Evolutionary conservation across 1,140 invertebrate genomes (phyloP).

Genomic region (Aphidius ervi): DNA sequence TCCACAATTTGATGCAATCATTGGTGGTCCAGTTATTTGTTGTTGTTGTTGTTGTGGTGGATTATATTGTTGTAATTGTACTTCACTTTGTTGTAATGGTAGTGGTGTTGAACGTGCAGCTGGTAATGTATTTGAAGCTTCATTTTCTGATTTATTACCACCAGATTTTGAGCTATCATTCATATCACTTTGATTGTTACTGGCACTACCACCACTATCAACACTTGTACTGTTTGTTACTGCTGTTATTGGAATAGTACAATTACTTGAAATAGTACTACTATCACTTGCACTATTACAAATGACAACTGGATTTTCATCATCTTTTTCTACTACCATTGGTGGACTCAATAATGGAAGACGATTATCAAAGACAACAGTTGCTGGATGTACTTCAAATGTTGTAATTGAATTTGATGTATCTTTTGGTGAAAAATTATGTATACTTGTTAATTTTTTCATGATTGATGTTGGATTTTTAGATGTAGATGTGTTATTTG

Average conservation of each 20-base stretch:
- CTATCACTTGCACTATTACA: not conserved
- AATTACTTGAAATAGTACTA: conserved; percentile 2
- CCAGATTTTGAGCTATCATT: not conserved
- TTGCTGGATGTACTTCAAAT: conserved; percentile 18
- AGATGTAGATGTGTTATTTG: not conserved
- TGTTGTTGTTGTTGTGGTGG: not conserved
- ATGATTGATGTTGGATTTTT: conserved; percentile 7
- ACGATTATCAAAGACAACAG: conserved; percentile 17
- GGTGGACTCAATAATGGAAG: not conserved
- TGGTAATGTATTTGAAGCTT: not conserved
- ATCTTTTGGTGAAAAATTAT: conserved; percentile 11
- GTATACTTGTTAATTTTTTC: not conserved
- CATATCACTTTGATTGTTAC: too few species aligned
- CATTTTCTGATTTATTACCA: not conserved
- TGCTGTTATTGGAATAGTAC: conserved; percentile 5
- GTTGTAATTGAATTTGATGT: conserved; percentile 5
- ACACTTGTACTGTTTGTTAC: not conserved
- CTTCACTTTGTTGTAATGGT: not conserved
- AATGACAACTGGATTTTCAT: not conserved
- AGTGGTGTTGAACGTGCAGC: not conserved
- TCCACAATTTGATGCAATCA: conserved; percentile 13
- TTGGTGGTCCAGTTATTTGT: not conserved
- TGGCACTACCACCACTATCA: not conserved
- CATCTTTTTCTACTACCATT: not conserved
- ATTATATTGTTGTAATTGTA: not conserved